Evolutionary conservation across 2,888 invertebrate genomes (phyloP).

Genomic region (Mythimna vitellina): DNA sequence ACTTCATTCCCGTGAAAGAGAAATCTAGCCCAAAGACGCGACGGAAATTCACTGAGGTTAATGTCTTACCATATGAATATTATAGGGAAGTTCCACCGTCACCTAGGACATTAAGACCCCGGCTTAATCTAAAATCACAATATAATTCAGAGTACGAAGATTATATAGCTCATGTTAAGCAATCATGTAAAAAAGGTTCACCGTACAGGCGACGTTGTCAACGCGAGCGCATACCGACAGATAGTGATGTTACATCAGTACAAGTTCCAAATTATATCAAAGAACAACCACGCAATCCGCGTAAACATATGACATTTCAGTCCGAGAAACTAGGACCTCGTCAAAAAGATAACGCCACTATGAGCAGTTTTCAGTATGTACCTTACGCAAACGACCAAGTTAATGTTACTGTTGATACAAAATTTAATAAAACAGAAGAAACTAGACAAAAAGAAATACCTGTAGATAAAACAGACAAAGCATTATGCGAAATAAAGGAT

Average conservation of each 20-base stretch:
- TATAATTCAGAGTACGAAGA: conserved; percentile 76
- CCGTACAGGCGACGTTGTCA: conserved; percentile 57
- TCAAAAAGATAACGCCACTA: conserved; percentile 66
- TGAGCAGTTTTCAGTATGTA: conserved; percentile 69
- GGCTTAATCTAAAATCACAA: conserved; percentile 81
- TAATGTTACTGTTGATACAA: conserved; percentile 67
- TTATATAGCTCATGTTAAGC: conserved; percentile 55
- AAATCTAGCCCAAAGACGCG: conserved; percentile 83
- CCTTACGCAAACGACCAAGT: conserved; percentile 64
- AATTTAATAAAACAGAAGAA: conserved; percentile 76
- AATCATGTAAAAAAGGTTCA: conserved; percentile 47
- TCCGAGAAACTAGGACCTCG: conserved; percentile 55
- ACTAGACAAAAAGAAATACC: conserved; percentile 60
- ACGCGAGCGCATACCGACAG: conserved; percentile 56
- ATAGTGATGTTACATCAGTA: conserved; percentile 64
- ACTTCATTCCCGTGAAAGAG: conserved; percentile 85
- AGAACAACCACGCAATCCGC: conserved; percentile 32
- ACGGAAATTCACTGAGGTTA: conserved; percentile 77
- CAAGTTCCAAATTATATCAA: conserved; percentile 35
- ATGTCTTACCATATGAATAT: conserved; percentile 68
- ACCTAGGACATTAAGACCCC: conserved; percentile 81
- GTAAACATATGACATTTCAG: conserved; percentile 38
- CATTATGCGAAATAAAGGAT: conserved; percentile 85
- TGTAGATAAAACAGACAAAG: conserved; percentile 81
- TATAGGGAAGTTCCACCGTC: conserved; percentile 85